A percentile compares a stretch with the other conserved stretches of the same genome.
Conservation (phyloP, 23 tunicate genomes). For the Corella eumyota region DNA sequence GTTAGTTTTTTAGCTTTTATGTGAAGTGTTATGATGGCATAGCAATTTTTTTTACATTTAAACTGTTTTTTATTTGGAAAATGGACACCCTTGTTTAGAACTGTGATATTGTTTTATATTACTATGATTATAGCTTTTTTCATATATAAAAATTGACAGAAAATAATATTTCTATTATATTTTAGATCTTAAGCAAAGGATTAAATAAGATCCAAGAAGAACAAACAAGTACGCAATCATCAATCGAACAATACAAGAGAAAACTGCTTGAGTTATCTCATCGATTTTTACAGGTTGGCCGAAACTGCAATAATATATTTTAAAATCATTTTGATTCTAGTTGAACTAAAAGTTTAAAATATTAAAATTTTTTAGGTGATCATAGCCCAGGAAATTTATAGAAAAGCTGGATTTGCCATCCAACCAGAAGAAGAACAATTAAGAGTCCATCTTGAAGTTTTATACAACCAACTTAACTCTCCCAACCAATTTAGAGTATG, state of each 20-base stretch:
- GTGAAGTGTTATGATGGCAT: no score
- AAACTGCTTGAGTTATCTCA: conserved; percentile 80
- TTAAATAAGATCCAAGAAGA: conserved; percentile 54
- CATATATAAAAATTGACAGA: no score
- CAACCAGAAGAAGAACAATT: conserved; percentile 95
- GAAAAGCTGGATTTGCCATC: conserved; percentile 94
- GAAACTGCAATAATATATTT: not conserved
- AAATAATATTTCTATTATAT: not conserved
- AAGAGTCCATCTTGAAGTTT: conserved; percentile 66
- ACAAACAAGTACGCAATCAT: conserved; percentile 64
- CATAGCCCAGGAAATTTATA: conserved; percentile 67
- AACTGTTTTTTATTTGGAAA: not conserved
- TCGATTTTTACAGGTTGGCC: conserved; percentile 52
- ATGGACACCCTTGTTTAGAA: not conserved
- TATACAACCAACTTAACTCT: conserved; percentile 59
- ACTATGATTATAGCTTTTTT: no score
- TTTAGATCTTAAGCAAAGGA: conserved; percentile 70
- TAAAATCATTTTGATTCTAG: no score
- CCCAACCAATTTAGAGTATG: conserved; percentile 79
- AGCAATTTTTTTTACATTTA: no score
- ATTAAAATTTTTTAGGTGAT: conserved; percentile 68
- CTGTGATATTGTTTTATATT: no score
- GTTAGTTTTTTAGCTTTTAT: conserved; percentile 23
- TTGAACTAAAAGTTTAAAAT: no score
- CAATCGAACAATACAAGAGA: conserved; percentile 72